Conservation (phyloP, 2,888 invertebrate species). For the Nomada fucata region DNA sequence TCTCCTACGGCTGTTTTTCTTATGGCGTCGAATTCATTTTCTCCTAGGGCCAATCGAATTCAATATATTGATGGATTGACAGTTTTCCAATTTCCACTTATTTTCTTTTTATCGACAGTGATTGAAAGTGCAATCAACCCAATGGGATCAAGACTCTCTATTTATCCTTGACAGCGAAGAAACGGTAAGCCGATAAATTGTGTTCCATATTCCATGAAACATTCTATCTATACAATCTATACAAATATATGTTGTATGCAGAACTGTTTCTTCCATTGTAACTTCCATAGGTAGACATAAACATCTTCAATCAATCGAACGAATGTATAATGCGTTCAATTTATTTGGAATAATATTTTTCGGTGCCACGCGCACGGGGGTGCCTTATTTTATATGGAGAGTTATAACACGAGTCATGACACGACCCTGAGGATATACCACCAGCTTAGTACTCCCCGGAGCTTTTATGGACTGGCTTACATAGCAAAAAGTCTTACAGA, state of each 20-base stretch:
- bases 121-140: constrained; percentile 16
- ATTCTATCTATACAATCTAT: neutral
- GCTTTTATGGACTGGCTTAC: constrained; percentile 41
- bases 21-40: constrained; percentile 18
- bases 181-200: neutral
- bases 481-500: constrained; percentile 6
- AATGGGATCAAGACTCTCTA: constrained; percentile 1
- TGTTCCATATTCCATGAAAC: neutral
- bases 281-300: no score
- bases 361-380: neutral
- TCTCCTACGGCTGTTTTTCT: neutral
- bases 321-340: neutral
- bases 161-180: constrained; percentile 11
- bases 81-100: constrained; percentile 29
- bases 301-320: no score
- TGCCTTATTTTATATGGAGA: constrained; percentile 41
- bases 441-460: constrained; percentile 45
- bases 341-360: constrained; percentile 8
- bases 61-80: constrained; percentile 25
- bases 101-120: constrained; percentile 33
- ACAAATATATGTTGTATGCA: neutral
- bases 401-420: constrained; percentile 43
- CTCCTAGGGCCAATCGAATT: neutral
- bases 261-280: no score
- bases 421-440: constrained; percentile 12